These are phyloP conservation scores for Ladona fulva DNA, from an alignment of 1,140 invertebrate species.

Conservation along the genomic window DNA sequence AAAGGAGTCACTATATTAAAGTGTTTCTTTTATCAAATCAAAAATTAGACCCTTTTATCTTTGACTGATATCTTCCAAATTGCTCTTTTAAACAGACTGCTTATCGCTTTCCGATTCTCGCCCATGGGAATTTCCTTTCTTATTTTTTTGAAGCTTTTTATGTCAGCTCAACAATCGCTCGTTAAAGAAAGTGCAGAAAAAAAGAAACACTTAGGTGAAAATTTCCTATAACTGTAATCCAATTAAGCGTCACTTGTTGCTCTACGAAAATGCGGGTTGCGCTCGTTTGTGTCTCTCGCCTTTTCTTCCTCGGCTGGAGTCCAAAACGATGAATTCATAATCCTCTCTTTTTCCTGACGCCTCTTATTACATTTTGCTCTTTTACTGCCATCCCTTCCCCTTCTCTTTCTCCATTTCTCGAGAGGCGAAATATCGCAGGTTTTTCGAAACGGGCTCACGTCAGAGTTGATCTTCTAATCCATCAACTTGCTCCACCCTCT, in stretches of 20 bases:
- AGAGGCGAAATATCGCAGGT: background rate
- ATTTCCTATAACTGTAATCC: background rate
- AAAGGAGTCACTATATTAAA: no score
- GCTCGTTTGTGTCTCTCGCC: background rate
- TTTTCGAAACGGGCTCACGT: background rate
- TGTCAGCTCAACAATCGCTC: no score
- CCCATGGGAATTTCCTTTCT: no score
- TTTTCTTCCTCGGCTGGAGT: background rate
- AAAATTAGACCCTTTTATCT: no score
- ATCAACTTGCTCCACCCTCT: background rate
- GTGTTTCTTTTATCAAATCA: no score
- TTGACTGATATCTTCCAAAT: no score
- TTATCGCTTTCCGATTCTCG: no score
- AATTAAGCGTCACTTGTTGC: background rate
- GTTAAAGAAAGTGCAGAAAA: background rate
- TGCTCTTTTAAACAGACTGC: no score
- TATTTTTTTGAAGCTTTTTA: no score
- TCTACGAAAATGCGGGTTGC: background rate
- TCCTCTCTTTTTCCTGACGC: background rate
- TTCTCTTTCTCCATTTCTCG: background rate
- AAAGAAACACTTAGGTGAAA: background rate
- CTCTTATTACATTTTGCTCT: background rate
- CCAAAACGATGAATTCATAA: conserved; percentile 2
- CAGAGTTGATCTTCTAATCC: conserved; percentile 1
- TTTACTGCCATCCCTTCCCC: background rate